phyloP scores from a whole-genome alignment of 1,140 invertebrate species.

The Anastrepha ludens region DNA sequence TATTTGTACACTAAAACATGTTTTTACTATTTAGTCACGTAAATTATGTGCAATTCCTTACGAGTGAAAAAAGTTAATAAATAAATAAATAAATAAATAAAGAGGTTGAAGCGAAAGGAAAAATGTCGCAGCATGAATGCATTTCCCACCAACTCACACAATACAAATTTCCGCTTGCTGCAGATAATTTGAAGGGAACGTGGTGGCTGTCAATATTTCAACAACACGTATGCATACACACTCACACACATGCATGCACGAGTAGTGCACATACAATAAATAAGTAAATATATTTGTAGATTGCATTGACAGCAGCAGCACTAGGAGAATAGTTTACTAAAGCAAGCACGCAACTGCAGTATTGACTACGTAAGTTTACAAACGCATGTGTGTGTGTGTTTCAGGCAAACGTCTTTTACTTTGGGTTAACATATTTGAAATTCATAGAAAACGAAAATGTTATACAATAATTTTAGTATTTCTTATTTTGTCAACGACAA shows the following conservation, averaged over 20 bases:
- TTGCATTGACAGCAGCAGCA: conserved; percentile 12
- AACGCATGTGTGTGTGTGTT: background rate
- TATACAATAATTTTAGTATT: conserved; percentile 41
- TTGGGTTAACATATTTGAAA: conserved; percentile 53
- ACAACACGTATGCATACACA: background rate
- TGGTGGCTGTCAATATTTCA: conserved; percentile 2
- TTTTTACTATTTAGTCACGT: conserved; percentile 24
- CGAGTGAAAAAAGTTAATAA: background rate
- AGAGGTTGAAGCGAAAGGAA: background rate
- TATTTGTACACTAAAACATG: background rate
- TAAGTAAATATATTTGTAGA: background rate
- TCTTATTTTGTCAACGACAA: background rate
- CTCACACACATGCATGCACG: background rate
- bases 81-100: background rate
- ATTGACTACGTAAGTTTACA: background rate
- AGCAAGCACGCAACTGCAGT: background rate
- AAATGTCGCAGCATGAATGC: background rate
- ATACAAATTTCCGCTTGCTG: background rate
- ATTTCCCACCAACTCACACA: background rate
- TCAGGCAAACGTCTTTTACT: background rate
- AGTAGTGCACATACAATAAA: background rate
- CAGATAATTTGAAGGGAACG: background rate
- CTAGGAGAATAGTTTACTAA: background rate
- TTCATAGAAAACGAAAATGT: conserved; percentile 56
- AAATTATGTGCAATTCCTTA: conserved; percentile 13